phyloP scores from a whole-genome alignment of 2,797 vertebrate species.

The Phalloptychus januarius region DNA sequence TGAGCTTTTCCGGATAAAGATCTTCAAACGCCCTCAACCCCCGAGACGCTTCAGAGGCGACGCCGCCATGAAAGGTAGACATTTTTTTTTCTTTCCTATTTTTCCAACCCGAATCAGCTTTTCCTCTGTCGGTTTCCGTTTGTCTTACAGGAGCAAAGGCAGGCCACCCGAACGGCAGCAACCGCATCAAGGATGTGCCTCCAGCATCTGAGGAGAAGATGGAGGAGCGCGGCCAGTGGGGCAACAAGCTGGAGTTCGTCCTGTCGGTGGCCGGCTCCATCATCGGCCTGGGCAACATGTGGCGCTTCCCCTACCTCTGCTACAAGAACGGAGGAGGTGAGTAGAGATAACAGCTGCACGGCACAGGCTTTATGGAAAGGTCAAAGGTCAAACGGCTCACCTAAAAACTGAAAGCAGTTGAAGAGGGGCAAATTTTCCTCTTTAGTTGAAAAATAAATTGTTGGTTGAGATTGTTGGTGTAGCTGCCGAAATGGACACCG shows the following conservation, averaged over 20 bases:
- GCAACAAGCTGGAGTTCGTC: constrained; percentile 92
- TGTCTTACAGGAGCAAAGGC: constrained; percentile 51
- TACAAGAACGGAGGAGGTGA: constrained; percentile 97
- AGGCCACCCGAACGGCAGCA: constrained; percentile 48
- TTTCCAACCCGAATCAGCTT: not conserved
- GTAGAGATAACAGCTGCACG: constrained; percentile 23
- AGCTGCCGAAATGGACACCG: constrained; percentile 55
- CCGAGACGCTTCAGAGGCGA: not conserved
- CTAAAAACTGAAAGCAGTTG: not conserved
- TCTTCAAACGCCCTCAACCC: constrained; percentile 17
- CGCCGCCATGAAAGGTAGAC: constrained; percentile 71
- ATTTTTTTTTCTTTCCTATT: not conserved
- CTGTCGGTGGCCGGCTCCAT: constrained; percentile 92
- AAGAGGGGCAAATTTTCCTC: too few species aligned
- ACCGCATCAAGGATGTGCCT: constrained; percentile 34
- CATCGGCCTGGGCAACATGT: constrained; percentile 93
- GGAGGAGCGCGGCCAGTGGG: constrained; percentile 91
- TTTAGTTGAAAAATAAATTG: not conserved
- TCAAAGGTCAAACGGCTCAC: not conserved
- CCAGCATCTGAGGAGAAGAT: constrained; percentile 74
- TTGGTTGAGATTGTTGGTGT: constrained; percentile 43
- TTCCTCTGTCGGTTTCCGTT: not conserved
- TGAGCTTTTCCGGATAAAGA: constrained; percentile 42
- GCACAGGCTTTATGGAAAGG: not conserved
- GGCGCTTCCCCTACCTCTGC: constrained; percentile 96